Base-by-base conservation (phyloP, 1,140 invertebrate species). In the Stratiolaelaps scimitus region DNA sequence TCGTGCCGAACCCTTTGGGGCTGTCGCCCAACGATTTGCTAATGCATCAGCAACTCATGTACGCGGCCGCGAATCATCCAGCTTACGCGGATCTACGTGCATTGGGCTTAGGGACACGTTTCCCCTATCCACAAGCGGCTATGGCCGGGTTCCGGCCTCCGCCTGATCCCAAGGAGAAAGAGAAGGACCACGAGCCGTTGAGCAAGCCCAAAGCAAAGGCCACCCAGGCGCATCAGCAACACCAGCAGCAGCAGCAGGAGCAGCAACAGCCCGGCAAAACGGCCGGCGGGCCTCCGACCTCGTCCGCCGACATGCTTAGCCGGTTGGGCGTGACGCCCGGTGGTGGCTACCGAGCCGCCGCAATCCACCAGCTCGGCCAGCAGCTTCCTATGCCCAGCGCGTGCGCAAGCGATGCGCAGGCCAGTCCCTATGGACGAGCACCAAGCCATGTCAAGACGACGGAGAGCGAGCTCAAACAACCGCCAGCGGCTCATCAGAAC, bases 231-330 rank as follows among this genome's bases (percentile, higher is more conserved):
- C 29, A 67, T 20, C 30, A 43, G 30, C 68, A 70, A 30, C 68
- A 72, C n/a, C 68, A 69, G 64, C 53, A 67, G 47, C 46, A 70
- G 29, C 69, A 69, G 26, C 68, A 67, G 47, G 70, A 70, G 65
- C 71, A 69, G 67, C 67, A 70, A 68, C 71, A 44, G 29, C 66
- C 7, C 10, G 66, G 65, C 23, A 68, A 70, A 44, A 68, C 67
- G 20, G 67, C 66, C 7, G 10, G 34, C 10, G 34, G 34, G 4
- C 71, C 69, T 17, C 68, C 68, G 10, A 40, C 34, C 4, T 40
- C 34, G 5, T 40, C 34, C 2, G 28, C 44, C 10, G 34, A 44
- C 6, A 44, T 65, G 30, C 44, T 67, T 6, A 34, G 43, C 64
- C 53, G 53, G 17, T 34, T 60, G 17, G 7, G 40, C 6, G 30